A percentile compares a stretch with the other conserved stretches of the same genome.
These are phyloP conservation scores for Salticus scenicus DNA, from an alignment of 2,888 invertebrate species.

Conservation along the genomic window DNA sequence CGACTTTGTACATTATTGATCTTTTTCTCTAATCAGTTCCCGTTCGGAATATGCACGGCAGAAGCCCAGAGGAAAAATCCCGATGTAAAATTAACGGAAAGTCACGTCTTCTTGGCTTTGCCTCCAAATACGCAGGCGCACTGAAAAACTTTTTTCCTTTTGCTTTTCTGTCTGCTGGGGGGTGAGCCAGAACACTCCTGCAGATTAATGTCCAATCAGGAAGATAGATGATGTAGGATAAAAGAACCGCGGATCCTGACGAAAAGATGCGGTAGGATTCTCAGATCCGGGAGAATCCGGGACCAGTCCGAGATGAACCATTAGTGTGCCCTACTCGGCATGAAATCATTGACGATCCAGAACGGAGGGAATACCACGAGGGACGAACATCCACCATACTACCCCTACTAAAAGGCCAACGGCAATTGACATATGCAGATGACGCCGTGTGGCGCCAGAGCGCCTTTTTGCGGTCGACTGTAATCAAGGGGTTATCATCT, in stretches of 20 bases:
- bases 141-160: slow-evolving; percentile 21
- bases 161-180: background rate
- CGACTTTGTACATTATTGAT: slow-evolving; percentile 48
- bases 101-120: slow-evolving; percentile 47
- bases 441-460: slow-evolving; percentile 26
- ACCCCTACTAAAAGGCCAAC: slow-evolving; percentile 35
- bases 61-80: slow-evolving; percentile 62
- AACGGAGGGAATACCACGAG: slow-evolving; percentile 29
- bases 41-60: slow-evolving; percentile 62
- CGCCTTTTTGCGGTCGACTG: slow-evolving; percentile 47
- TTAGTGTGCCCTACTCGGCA: slow-evolving; percentile 36
- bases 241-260: slow-evolving; percentile 56
- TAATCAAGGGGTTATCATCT: slow-evolving; percentile 47
- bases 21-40: slow-evolving; percentile 59
- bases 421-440: slow-evolving; percentile 67
- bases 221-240: slow-evolving; percentile 68
- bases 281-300: background rate
- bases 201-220: slow-evolving; percentile 68
- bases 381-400: background rate
- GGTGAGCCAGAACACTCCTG: slow-evolving; percentile 24
- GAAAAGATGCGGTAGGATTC: slow-evolving; percentile 44
- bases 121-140: slow-evolving; percentile 33
- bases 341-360: slow-evolving; percentile 38
- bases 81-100: slow-evolving; percentile 65
- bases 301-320: slow-evolving; percentile 13